A percentile compares a stretch with the other conserved stretches of the same genome.
Conservation (phyloP, 2,888 invertebrate genomes). For the Drosophila sordidapex region DNA sequence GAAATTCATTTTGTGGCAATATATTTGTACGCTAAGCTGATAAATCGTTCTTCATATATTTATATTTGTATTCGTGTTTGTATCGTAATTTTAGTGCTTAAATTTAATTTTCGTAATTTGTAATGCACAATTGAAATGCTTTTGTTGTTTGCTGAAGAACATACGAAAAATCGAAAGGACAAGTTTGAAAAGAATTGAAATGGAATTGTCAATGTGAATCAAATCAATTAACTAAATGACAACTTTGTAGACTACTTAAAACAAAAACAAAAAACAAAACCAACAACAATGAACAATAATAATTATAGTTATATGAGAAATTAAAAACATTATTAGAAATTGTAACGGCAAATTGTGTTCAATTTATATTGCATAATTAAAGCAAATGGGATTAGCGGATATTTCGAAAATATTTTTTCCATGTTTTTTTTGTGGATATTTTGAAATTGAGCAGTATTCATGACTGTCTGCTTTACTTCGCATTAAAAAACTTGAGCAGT, state of each 20-base stretch:
- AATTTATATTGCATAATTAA: conserved; percentile 28
- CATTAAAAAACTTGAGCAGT: not conserved
- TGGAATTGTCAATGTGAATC: conserved; percentile 38
- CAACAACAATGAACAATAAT: conserved; percentile 72
- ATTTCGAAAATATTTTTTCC: conserved; percentile 1
- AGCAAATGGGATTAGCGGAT: conserved; percentile 34
- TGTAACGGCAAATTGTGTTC: conserved; percentile 43
- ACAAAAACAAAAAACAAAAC: conserved; percentile 21
- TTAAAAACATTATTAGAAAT: conserved; percentile 58
- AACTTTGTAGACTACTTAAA: conserved; percentile 68
- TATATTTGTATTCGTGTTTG: conserved; percentile 38
- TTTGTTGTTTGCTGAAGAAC: conserved; percentile 67
- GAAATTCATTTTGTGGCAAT: conserved; percentile 52
- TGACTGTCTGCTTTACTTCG: not conserved
- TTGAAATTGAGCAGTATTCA: not conserved
- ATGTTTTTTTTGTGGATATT: not conserved
- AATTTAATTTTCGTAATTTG: conserved; percentile 43
- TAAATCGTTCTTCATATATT: conserved; percentile 38
- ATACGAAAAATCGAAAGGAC: conserved; percentile 33
- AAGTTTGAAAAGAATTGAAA: conserved; percentile 14
- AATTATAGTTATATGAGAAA: conserved; percentile 60
- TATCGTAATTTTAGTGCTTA: conserved; percentile 52
- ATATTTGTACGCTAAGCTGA: conserved; percentile 52
- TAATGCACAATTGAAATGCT: conserved; percentile 56
- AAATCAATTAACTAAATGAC: conserved; percentile 49